These are phyloP conservation scores for Monochamus alternatus DNA, from an alignment of 2,888 invertebrate genomes.

Conservation along the genomic window DNA sequence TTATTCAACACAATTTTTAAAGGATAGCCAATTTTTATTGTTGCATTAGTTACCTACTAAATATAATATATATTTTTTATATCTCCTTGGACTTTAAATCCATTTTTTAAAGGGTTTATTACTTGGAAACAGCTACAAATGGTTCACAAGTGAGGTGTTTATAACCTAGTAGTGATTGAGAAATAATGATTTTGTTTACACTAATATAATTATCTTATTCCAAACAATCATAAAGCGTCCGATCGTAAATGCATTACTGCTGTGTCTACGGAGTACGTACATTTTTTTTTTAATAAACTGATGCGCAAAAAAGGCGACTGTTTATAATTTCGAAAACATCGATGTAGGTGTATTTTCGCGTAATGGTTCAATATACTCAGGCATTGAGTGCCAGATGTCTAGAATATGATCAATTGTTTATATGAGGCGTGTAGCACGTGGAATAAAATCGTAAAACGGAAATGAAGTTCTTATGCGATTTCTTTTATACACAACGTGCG, in stretches of 20 bases:
- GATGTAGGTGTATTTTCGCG: conserved; percentile 1
- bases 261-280: neutral
- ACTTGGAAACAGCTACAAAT: neutral
- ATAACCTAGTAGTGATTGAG: conserved; percentile 5
- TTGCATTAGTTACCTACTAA: too few species aligned
- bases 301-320: conserved; percentile 1
- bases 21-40: too few species aligned
- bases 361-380: conserved; percentile 16
- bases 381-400: conserved; percentile 48
- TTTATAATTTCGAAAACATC: conserved; percentile 3
- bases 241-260: conserved; percentile 25
- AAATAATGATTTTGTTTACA: conserved; percentile 19
- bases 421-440: conserved; percentile 55
- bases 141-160: neutral
- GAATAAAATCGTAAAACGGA: conserved; percentile 61
- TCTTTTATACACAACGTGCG: conserved; percentile 50
- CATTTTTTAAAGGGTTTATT: neutral
- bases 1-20: too few species aligned
- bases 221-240: conserved; percentile 24
- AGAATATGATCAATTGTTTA: conserved; percentile 57
- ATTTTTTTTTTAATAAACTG: neutral
- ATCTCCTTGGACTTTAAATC: neutral
- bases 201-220: conserved; percentile 20
- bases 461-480: conserved; percentile 60
- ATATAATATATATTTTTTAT: too few species aligned